Percentiles rank a stretch among this genome's conserved stretches.
Conservation (phyloP, 2,888 invertebrate genomes). For the Callosobruchus maculatus region DNA sequence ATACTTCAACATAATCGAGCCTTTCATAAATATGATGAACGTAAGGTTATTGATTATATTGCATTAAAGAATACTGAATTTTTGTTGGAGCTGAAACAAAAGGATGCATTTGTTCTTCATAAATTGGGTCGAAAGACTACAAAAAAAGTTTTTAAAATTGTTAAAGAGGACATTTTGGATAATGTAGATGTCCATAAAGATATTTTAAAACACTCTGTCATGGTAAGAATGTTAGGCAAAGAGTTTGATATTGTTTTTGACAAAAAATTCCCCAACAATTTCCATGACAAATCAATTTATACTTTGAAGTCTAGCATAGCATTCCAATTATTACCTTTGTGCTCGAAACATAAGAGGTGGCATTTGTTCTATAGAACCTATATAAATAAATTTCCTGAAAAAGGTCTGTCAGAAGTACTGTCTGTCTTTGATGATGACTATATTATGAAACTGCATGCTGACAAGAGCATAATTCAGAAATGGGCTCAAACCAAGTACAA, state of each 20-base stretch:
- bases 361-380: constrained; percentile 18
- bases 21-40: constrained; percentile 10
- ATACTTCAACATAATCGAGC: constrained; percentile 15
- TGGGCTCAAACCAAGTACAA: constrained; percentile 23
- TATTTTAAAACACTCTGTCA: constrained; percentile 13
- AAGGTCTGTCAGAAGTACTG: constrained; percentile 9
- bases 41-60: constrained; percentile 18
- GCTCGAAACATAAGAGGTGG: constrained; percentile 22
- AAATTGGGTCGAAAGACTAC: constrained; percentile 19
- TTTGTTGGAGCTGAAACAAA: constrained; percentile 15
- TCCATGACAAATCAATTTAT: constrained; percentile 9
- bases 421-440: constrained; percentile 2
- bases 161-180: constrained; percentile 16
- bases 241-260: constrained; percentile 16
- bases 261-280: constrained; percentile 13
- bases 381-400: constrained; percentile 11
- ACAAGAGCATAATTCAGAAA: constrained; percentile 14
- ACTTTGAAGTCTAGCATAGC: not conserved
- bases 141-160: constrained; percentile 14
- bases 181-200: constrained; percentile 11
- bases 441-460: constrained; percentile 11
- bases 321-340: constrained; percentile 14
- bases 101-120: constrained; percentile 1
- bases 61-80: constrained; percentile 18
- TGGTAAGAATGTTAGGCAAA: constrained; percentile 17